Conservation (phyloP, 2,888 invertebrate genomes). For the Eristalis tenax region DNA sequence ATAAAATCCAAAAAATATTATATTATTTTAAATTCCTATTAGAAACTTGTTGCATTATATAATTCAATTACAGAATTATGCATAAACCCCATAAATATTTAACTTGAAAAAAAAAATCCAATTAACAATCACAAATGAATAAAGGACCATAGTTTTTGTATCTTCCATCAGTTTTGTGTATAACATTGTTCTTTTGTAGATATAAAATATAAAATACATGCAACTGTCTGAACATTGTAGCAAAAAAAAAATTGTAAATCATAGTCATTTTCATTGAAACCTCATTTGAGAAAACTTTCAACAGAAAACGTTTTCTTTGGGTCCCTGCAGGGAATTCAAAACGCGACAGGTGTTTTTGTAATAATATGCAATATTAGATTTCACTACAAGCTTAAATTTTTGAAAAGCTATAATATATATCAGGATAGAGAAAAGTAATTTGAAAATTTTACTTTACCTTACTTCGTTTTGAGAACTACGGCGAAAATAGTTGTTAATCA, state of each 20-base stretch:
- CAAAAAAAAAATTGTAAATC: neutral
- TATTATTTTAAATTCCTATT: neutral
- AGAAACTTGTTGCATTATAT: neutral
- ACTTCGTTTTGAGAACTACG: neutral
- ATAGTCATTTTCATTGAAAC: too few relatives aligned
- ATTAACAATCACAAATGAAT: neutral
- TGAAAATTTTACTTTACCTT: neutral
- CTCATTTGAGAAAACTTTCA: neutral
- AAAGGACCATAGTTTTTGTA: neutral
- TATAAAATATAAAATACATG: too few relatives aligned
- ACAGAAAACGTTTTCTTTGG: neutral
- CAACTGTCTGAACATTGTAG: too few relatives aligned
- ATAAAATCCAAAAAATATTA: neutral
- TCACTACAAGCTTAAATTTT: neutral
- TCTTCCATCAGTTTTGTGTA: too few relatives aligned
- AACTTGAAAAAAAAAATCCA: neutral
- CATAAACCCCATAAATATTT: neutral
- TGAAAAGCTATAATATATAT: too few relatives aligned
- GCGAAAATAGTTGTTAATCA: neutral
- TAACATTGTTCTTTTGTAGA: too few relatives aligned
- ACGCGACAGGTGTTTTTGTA: conserved; percentile 43
- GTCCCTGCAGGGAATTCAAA: neutral
- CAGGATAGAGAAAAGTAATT: too few relatives aligned
- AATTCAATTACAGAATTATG: neutral
- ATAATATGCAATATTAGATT: neutral